Conservation (phyloP, 2,888 invertebrate genomes). For the Pardosa pseudoannulata region DNA sequence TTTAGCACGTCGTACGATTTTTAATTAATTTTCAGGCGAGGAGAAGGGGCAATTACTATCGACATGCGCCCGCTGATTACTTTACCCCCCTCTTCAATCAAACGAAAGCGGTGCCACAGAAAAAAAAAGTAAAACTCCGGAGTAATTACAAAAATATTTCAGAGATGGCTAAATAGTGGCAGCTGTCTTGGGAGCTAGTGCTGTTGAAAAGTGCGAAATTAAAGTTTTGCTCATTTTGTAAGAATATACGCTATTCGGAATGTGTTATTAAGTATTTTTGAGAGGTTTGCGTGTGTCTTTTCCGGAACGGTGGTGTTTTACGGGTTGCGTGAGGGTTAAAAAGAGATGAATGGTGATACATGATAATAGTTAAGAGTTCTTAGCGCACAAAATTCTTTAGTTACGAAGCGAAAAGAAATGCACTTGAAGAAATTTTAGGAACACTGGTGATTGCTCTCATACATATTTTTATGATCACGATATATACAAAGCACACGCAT, state of each 20-base stretch:
- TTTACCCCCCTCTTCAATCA: slow-evolving; percentile 47
- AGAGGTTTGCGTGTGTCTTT: slow-evolving; percentile 33
- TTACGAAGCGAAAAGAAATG: neutral
- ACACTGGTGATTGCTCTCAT: neutral
- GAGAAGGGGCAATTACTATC: slow-evolving; percentile 66
- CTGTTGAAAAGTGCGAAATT: slow-evolving; percentile 65
- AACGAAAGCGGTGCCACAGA: slow-evolving; percentile 19
- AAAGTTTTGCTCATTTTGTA: slow-evolving; percentile 44
- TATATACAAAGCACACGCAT: neutral
- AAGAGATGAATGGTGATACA: slow-evolving; percentile 11
- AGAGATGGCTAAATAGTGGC: slow-evolving; percentile 69
- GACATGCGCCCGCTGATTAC: slow-evolving; percentile 62
- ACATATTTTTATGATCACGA: neutral
- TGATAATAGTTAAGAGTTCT: neutral
- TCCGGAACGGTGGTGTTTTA: neutral
- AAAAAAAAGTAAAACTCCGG: slow-evolving; percentile 31
- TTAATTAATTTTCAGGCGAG: slow-evolving; percentile 62
- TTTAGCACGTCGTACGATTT: slow-evolving; percentile 68
- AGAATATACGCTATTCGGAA: slow-evolving; percentile 53
- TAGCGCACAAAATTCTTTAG: neutral
- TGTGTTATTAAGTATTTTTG: slow-evolving; percentile 70
- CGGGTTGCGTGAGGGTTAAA: slow-evolving; percentile 21
- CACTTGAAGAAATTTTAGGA: neutral
- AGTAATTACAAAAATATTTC: slow-evolving; percentile 70
- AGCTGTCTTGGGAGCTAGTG: slow-evolving; percentile 65